Evolutionary conservation across 2,113 vertebrate genomes (phyloP).

Genomic region (Carollia perspicillata): DNA sequence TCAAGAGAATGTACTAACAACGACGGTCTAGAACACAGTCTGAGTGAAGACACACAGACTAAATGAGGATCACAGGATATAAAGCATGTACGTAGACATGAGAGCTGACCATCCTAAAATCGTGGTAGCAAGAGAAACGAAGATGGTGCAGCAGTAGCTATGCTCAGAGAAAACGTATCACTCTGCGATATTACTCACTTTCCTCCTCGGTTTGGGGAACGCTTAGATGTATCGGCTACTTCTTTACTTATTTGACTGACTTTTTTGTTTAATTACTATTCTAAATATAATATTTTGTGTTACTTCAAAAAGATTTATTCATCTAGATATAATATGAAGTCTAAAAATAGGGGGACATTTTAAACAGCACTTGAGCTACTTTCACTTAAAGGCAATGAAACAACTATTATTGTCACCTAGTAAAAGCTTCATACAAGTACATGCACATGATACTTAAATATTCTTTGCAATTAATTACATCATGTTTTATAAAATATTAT

Average conservation of each 20-base stretch:
- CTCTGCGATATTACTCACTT: background rate
- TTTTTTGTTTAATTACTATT: background rate
- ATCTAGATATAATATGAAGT: background rate
- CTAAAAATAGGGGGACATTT: background rate
- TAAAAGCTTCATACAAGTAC: background rate
- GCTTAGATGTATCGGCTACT: background rate
- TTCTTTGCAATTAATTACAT: background rate
- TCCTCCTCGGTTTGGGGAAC: background rate
- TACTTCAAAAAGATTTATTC: background rate
- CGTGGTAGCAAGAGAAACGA: background rate
- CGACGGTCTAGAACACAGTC: background rate
- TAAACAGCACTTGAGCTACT: background rate
- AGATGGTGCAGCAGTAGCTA: background rate
- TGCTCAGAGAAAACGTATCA: background rate
- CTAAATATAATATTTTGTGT: background rate
- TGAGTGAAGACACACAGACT: background rate
- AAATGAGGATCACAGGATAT: background rate
- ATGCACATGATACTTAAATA: background rate
- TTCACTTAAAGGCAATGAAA: background rate
- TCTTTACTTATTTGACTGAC: background rate
- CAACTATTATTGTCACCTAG: background rate
- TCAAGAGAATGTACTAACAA: background rate
- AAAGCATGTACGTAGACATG: background rate
- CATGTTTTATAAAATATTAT: background rate
- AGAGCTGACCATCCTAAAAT: background rate